Evolutionary conservation across 1,140 invertebrate genomes (phyloP), one percentile per base, ranked within the genome.

Genomic region (Drosophila subpulchrella): DNA sequence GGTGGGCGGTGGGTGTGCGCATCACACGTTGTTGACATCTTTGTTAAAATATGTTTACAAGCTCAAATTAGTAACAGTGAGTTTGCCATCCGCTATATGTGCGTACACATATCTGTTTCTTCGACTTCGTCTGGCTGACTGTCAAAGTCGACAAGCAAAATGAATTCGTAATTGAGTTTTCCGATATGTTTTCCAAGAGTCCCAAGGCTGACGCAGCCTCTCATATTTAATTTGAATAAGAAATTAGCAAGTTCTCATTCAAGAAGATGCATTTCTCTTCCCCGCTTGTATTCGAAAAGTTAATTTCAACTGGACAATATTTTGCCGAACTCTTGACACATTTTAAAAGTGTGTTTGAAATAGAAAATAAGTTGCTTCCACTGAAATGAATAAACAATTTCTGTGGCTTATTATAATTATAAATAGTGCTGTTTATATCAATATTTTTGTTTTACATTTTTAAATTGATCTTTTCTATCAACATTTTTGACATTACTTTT

Each of bases 11-110:
- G 36, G 8, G 54, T 47, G 34, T 48, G 66, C 30, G 66, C 44
- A 67, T 88, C 84, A 78, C 82, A 86, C 82, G 77, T 75, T 90
- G 84, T 90, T 89, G 84, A 89, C 84, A 89, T 78, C 85, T 89
- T 81, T 89, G 85, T 89, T 89, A 90, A 89, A 89, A 89, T 89
- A 89, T 89, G 84, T 89, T 89, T 89, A 89, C 84, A 89, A 81
- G 81, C 85, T 75, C 66, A 78, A 89, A 89, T 89, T 89, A 89
- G 84, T 81, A 82, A 67, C 56, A 38, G 58, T 39, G 62, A 71
- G 65, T 67, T 70, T 53, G 34, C 39, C 61, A 70, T 67, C 41
- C 48, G 4, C 46, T 42, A 44, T 54, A 50, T 61, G 48, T 42
- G 17, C 20, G 44, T 63, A 41, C 7, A 34, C 7, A 15, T 55